Base-by-base conservation (phyloP, 2,888 invertebrate genomes). In the Hypomecis punctinalis region DNA sequence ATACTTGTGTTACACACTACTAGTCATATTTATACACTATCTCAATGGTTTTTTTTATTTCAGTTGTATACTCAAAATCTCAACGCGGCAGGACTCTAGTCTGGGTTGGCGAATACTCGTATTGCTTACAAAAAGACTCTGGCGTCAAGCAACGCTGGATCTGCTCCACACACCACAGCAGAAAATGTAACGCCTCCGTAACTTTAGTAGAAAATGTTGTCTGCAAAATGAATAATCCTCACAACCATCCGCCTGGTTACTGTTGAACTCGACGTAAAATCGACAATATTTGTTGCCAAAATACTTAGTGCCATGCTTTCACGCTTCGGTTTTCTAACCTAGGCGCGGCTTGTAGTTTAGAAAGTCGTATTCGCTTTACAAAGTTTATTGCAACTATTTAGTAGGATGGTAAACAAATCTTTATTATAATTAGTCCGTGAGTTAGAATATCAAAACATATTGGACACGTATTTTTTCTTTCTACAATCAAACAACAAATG, bases 141-240 rank as follows among this genome's bases (percentile, higher is more conserved):
- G 51, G 51, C 2, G 7, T 36, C 39, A 51, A 13, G 11, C n/a
- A 51, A 9, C 37, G 51, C 1, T 51, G 13, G n/a, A 2, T 6
- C 6, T 51, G 51, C 11, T 51, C 51, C 3, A 51, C 51, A 5
- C 51, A 51, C 8, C 5, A 37, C 10, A 53, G 11, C 45, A 54
- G 11, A 43, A 54, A 45, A 54, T 54, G 54, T 36, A 6, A n/a
- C 23, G 54, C 43, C 5, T n/a, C 8, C 7, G n/a, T 54, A 3
- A 5, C 9, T 1, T 35, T 13, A 13, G 42, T 54, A 2, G 7
- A 35, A 5, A n/a, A 37, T 11, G 23, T 45, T 9, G n/a, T 54
- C 35, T n/a, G 7, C 8, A 54, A 42, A 54, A 45, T 54, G 5
- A 36, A 54, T 45, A 43, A 54, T 43, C 36, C 11, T 7, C 54